phyloP scores from a whole-genome alignment of 2,888 invertebrate genomes.

The Oscheius onirici region DNA sequence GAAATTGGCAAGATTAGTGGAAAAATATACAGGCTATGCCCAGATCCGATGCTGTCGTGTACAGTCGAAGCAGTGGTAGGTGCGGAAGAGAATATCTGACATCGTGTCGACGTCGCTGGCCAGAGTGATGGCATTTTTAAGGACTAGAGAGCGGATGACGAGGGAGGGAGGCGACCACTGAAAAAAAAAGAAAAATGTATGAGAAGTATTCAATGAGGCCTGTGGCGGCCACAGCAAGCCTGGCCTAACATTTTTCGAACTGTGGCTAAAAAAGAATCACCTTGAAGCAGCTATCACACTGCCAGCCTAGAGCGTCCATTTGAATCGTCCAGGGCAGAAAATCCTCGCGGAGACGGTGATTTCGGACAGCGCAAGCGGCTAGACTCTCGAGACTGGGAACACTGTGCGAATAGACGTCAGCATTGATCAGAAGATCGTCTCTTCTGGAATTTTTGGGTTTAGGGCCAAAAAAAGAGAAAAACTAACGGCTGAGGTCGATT shows the following conservation, averaged over 20 bases:
- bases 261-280: slow-evolving; percentile 3
- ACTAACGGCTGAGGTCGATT: not conserved
- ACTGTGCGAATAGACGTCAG: too few relatives aligned
- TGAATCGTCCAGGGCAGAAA: slow-evolving; percentile 21
- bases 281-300: slow-evolving; percentile 9
- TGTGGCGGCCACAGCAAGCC: too few relatives aligned
- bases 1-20: too few relatives aligned
- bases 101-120: not conserved
- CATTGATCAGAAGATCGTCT: too few relatives aligned
- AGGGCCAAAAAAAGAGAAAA: not conserved
- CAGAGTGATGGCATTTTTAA: not conserved
- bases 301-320: not conserved
- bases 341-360: not conserved
- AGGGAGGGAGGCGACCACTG: not conserved
- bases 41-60: not conserved
- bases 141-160: not conserved
- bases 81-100: not conserved
- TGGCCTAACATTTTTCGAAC: not conserved
- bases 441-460: not conserved
- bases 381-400: not conserved
- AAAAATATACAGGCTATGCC: too few relatives aligned
- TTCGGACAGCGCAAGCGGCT: not conserved
- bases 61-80: not conserved
- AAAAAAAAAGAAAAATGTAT: not conserved
- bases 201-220: too few relatives aligned